Evolutionary conservation across 2,797 vertebrate genomes (phyloP), one percentile per base, ranked within the genome.

Genomic region (Catostomus latipinnis): DNA sequence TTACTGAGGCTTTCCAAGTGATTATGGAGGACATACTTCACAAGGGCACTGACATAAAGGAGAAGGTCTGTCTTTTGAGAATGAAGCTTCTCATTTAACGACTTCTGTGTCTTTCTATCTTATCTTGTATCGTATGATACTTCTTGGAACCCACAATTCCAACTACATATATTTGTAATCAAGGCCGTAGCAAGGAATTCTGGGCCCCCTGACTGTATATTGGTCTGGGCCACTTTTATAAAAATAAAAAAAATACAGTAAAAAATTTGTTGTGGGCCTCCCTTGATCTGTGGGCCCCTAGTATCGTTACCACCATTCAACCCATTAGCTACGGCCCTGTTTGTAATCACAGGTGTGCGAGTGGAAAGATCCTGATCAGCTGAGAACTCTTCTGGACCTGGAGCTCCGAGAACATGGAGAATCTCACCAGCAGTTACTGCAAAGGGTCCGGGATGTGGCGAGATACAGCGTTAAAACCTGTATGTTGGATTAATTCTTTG

Each of bases 401-500:
- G 93, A 95, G 87, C 88, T 97, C 63, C 92, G 90, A 81, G 89
- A 88, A 0, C 62, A 66, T 0, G 96, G 95, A 22, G 96, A 96
- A 86, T 69, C 91, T 0, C 87, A 80, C 6, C 79, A 93, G 1
- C 85, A 63, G 85, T 87, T 97, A 76, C 86, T 97, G 11, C 90
- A 94, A 78, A 94, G 91, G 71, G 94, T 97, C 14, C 91, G 86
- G 60, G 90, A 94, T 2, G 92, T 97, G 4, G 92, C 96, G 76
- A 94, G 84, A 71, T 95, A 95, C 87, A 97, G 96, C 4, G 89
- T 96, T 62, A 96, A 97, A 87, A 97, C 96, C 22, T 88, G 96
- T 96, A 87, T 72, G 94, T n/a, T 46, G 14, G 5, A 6, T 63
- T 56, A 2, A 22, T 62, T 62, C 10, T n/a, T 8, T 34, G 34